Conservation (phyloP, 2,113 vertebrate genomes). For the Microtus ochrogaster region DNA sequence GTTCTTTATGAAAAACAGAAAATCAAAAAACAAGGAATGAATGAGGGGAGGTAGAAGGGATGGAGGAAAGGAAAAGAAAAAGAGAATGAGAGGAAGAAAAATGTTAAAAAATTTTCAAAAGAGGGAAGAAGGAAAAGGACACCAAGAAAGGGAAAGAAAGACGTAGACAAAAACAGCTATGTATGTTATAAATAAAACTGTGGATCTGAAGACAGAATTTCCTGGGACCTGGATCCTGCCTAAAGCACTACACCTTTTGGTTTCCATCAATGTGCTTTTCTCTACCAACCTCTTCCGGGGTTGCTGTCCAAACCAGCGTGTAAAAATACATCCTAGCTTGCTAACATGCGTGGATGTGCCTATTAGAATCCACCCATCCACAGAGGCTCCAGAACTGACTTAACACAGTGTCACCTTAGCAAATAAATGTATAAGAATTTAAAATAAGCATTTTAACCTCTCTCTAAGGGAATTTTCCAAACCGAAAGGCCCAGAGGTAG, state of each 20-base stretch:
- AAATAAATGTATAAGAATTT: background rate
- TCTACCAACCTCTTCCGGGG: no score
- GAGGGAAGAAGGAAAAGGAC: background rate
- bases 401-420: background rate
- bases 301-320: background rate
- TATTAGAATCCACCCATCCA: background rate
- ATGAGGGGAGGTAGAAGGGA: background rate
- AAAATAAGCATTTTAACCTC: background rate
- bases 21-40: background rate
- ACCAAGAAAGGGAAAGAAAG: background rate
- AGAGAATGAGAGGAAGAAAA: background rate
- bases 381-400: background rate
- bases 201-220: background rate
- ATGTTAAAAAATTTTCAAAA: background rate
- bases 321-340: background rate
- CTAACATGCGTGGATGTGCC: fast-evolving
- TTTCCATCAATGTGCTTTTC: background rate
- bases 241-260: background rate
- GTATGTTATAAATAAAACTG: background rate
- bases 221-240: background rate
- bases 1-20: background rate
- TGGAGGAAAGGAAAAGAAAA: no score
- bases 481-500: background rate
- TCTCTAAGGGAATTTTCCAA: background rate
- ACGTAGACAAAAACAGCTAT: background rate